Percentiles rank a stretch among this genome's conserved stretches.
Conservation (phyloP, 2,888 invertebrate genomes). For the Parthenolecanium corni region DNA sequence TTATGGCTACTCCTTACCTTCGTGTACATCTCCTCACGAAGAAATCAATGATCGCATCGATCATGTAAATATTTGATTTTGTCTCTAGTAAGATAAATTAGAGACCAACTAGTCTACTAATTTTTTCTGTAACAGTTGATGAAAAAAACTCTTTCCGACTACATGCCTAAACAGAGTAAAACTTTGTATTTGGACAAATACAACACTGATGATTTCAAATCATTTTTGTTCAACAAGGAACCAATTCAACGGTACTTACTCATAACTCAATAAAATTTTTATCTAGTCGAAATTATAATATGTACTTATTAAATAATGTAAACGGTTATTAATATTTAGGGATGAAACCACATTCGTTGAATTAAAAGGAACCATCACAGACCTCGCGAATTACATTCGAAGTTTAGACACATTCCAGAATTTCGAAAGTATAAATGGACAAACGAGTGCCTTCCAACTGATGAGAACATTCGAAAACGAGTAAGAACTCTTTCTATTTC, state of each 20-base stretch:
- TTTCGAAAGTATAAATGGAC: slow-evolving; percentile 35
- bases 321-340: slow-evolving; percentile 31
- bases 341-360: slow-evolving; percentile 35
- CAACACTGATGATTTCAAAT: slow-evolving; percentile 32
- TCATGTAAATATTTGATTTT: slow-evolving; percentile 31
- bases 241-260: slow-evolving; percentile 33
- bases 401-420: slow-evolving; percentile 38
- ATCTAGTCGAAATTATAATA: neutral
- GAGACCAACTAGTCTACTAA: neutral
- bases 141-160: slow-evolving; percentile 32
- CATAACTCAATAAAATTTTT: too few relatives aligned
- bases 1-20: slow-evolving; percentile 35
- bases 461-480: slow-evolving; percentile 35
- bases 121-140: slow-evolving; percentile 30
- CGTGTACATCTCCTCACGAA: slow-evolving; percentile 30
- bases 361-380: slow-evolving; percentile 34
- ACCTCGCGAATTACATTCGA: slow-evolving; percentile 36
- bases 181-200: slow-evolving; percentile 35
- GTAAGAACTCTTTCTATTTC: too few relatives aligned
- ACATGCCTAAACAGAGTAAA: slow-evolving; percentile 34
- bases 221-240: slow-evolving; percentile 33
- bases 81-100: neutral
- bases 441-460: slow-evolving; percentile 33
- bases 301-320: neutral
- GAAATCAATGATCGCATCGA: slow-evolving; percentile 33